Conservation (phyloP, 2,113 vertebrate species). For the Todiramphus saurophagus region DNA sequence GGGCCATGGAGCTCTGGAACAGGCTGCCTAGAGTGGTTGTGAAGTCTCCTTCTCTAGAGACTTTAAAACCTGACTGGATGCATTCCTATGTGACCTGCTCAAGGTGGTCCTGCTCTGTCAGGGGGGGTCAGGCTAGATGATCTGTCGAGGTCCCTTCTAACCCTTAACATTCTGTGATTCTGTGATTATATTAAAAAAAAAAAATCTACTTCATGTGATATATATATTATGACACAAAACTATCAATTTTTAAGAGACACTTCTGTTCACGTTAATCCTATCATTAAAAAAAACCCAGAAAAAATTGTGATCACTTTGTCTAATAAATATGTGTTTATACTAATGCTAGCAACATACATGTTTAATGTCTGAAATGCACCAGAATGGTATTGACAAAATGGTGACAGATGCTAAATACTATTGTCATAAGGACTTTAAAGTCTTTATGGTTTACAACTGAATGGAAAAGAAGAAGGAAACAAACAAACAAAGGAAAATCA, state of each 20-base stretch:
- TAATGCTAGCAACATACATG: background rate
- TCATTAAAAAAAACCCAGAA: background rate
- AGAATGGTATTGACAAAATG: background rate
- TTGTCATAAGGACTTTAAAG: background rate
- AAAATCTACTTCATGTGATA: background rate
- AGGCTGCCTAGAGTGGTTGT: too few relatives aligned
- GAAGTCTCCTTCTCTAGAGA: too few relatives aligned
- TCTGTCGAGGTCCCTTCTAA: too few relatives aligned
- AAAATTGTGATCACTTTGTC: fast-evolving
- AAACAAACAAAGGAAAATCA: background rate
- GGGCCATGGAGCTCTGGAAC: too few relatives aligned
- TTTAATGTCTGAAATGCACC: background rate
- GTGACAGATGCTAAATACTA: background rate
- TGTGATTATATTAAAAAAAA: background rate
- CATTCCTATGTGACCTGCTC: too few relatives aligned
- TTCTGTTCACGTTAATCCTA: background rate
- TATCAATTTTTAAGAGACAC: background rate
- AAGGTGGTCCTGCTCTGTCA: too few relatives aligned
- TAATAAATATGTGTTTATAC: background rate
- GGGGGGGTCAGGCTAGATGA: too few relatives aligned
- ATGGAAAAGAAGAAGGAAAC: background rate
- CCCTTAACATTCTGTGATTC: too few relatives aligned
- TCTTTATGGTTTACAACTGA: background rate
- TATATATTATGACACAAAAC: background rate
- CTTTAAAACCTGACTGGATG: too few relatives aligned